phyloP scores from a whole-genome alignment of 2,113 vertebrate species.

The Rattus norvegicus region DNA sequence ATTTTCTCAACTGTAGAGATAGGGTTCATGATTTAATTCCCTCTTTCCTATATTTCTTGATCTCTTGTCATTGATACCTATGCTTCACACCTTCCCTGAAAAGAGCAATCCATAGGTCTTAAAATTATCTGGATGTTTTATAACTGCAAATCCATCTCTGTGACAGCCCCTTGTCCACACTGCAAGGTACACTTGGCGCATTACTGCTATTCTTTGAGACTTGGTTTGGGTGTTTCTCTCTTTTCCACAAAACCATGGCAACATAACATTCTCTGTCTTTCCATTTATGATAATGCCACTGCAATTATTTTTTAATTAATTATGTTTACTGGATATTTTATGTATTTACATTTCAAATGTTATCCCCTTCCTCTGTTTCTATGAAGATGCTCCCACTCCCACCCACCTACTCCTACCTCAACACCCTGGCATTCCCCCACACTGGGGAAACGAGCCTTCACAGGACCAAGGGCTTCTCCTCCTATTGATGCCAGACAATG shows the following conservation, averaged over 20 bases:
- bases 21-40: background rate
- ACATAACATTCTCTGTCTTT: background rate
- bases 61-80: background rate
- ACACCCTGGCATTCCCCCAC: too few species aligned
- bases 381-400: too few species aligned
- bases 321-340: too few species aligned
- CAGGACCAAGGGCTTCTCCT: too few species aligned
- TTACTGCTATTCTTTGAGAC: background rate
- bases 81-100: background rate
- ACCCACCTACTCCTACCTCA: too few species aligned
- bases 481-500: too few species aligned
- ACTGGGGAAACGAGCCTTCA: too few species aligned
- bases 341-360: too few species aligned
- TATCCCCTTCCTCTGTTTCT: too few species aligned
- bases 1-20: background rate
- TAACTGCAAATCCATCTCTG: background rate
- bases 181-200: background rate
- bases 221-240: background rate
- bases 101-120: constrained; percentile 1
- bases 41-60: background rate
- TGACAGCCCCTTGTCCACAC: background rate
- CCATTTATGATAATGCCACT: background rate
- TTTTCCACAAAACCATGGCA: background rate
- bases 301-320: background rate
- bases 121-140: constrained; percentile 14